Evolutionary conservation across 2,797 vertebrate species (phyloP), one percentile per base, ranked within the genome.

Genomic region (Balearica regulorum): DNA sequence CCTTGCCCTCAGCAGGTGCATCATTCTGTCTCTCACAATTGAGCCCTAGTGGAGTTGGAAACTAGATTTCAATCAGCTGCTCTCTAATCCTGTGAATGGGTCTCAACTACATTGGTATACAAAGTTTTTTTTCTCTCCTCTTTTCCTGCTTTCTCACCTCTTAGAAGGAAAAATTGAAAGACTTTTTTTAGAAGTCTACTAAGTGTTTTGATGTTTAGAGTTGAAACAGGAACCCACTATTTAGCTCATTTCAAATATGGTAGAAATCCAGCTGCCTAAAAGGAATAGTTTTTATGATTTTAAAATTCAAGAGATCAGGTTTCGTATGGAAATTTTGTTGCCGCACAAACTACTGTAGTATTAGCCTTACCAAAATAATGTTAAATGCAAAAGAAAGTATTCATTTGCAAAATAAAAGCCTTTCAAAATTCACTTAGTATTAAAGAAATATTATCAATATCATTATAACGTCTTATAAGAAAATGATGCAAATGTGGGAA

Each of bases 21-120:
- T 46, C 37, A 1, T 54, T 85, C 79, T 95, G 76, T 93, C 79
- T 95, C 71, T 95, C 94, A 92, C 89, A 90, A 64, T 93, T 83
- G 75, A 93, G 10, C 43, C 17, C 37, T 75, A 80, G 84, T 24
- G 29, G 57, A 83, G 76, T 85, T 41, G 81, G 82, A 91, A 92
- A 93, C n/a, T 14, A 89, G 43, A 72, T 87, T 94, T 93, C 89
- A 93, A 68, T 78, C 92, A 91, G 22, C 46, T 89, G 28, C 37
- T 86, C 61, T 82, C 66, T 84, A 58, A 60, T 90, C 24, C 72
- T 86, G 76, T 61, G 61, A 58, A 79, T 82, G 62, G 29, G 9
- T 90, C 55, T 79, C 72, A 83, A 51, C n/a, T 83, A 70, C 35
- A 46, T 5, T 5, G 21, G 13, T 49, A 94, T 28, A 85, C 25